Base-by-base conservation (phyloP, 30 jellyfish, hydroid and myxozoan genomes). In the Aurelia aurita complex sp. Pacific region DNA sequence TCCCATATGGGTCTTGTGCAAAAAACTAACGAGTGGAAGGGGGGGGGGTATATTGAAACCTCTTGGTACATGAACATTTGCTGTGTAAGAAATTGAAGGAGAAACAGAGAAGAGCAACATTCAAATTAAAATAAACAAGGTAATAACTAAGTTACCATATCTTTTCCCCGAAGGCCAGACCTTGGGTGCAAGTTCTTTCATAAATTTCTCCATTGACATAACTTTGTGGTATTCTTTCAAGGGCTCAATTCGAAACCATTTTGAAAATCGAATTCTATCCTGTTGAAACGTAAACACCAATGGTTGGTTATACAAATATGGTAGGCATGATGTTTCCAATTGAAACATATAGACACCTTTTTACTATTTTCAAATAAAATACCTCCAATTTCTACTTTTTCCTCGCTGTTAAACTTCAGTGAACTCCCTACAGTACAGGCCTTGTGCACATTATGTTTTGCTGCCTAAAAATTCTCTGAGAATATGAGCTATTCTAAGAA, bases 141-240 rank as follows among this genome's bases (percentile, higher is more conserved):
- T 0, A 35, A 29, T 6, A 40, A 40, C 18, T 0, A 35, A 33
- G 81, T 14, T 35, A 94, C 98, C 98, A 64, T 53, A 75, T 57
- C 96, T 77, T 63, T 77, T 71, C 23, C 92, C 97, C 18, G 70
- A 76, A 60, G 92, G 97, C 98, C 98, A 94, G 33, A 88, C 77
- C 32, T 35, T 67, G 17, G 96, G 85, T 19, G 98, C 97, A 17
- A 87, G 33, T 16, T 77, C 86, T 54, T 88, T 77, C 98, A 94
- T 94, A 67, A 94, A 94, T 16, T 83, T 54, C 59, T 94, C 96
- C 98, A 94, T 94, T 83, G 92, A 55, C 52, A 94, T 78, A 17
- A 88, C 98, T 64, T 83, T 90, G 64, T 94, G 96, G 77, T 79
- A 94, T 64, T 83, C 59, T 38, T 59, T 61, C 29, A 94, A 79